A percentile compares a stretch with the other conserved stretches of the same genome.
These are phyloP conservation scores for Hystrix cristata DNA, from an alignment of 2,113 vertebrate genomes.

Conservation along the genomic window DNA sequence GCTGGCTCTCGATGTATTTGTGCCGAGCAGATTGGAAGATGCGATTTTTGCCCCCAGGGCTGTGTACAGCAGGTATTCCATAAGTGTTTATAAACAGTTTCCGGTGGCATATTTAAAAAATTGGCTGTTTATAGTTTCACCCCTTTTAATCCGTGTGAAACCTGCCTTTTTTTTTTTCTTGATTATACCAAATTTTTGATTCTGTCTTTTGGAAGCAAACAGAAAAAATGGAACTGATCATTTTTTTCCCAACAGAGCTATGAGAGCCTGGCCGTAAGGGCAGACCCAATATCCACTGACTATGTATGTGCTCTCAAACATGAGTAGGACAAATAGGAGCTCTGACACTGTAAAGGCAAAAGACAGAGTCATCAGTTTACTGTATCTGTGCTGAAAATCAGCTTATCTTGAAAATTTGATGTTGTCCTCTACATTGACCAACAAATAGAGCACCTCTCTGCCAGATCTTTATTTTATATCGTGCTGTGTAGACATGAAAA, in stretches of 20 bases:
- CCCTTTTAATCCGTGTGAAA: not conserved
- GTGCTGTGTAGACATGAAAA: not conserved
- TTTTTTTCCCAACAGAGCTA: not conserved
- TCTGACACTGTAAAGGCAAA: not conserved
- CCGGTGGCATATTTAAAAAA: not conserved
- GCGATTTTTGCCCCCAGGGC: not conserved
- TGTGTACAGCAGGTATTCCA: not conserved
- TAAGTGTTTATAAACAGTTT: not conserved
- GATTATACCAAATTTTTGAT: constrained; percentile 44
- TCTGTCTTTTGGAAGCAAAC: constrained; percentile 47
- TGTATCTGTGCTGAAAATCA: not conserved
- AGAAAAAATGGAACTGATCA: not conserved
- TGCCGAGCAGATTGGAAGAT: not conserved
- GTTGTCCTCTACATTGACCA: not conserved
- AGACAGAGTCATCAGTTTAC: not conserved
- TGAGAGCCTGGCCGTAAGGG: not conserved
- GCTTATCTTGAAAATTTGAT: not conserved
- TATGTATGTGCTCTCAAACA: not conserved
- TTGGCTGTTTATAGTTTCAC: not conserved
- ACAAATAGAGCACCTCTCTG: not conserved
- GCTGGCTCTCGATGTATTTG: not conserved
- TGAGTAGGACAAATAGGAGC: not conserved
- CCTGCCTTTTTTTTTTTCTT: not conserved
- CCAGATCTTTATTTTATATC: constrained; percentile 8
- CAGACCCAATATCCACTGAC: not conserved